Percentiles rank a stretch among this genome's conserved stretches.
phyloP scores from a whole-genome alignment of 2,113 vertebrate genomes.

The Melospiza melodia region DNA sequence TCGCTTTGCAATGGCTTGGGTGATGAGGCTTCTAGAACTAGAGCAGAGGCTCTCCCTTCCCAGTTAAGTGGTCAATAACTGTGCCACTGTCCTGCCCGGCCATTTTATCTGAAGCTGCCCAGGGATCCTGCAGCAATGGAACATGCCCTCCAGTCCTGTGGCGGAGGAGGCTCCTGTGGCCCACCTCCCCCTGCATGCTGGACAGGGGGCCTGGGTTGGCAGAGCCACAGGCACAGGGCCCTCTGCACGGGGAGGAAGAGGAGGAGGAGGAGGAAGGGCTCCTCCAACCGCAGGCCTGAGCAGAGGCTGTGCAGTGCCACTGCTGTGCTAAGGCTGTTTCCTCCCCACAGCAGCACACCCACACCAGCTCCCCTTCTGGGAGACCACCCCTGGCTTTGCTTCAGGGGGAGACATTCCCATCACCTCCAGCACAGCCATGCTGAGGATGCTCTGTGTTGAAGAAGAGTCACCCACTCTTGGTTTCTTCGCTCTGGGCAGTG shows the following conservation, averaged over 20 bases:
- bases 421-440: neutral
- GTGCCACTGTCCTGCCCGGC: neutral
- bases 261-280: neutral
- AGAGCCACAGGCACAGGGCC: neutral
- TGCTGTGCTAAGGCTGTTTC: rapidly evolving
- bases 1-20: neutral
- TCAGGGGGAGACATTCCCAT: rapidly evolving
- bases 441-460: neutral
- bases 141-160: rapidly evolving
- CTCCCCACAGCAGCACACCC: rapidly evolving
- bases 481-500: neutral
- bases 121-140: neutral
- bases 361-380: rapidly evolving
- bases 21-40: neutral
- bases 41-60: neutral
- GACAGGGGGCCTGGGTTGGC: rapidly evolving
- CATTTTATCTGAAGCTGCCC: neutral
- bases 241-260: rapidly evolving
- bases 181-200: rapidly evolving
- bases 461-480: neutral
- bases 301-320: neutral
- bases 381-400: neutral
- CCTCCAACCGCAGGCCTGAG: rapidly evolving
- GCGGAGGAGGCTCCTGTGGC: neutral
- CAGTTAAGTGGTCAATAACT: neutral